Conservation (phyloP, 2,888 invertebrate genomes). For the Pharmacophagus antenor region DNA sequence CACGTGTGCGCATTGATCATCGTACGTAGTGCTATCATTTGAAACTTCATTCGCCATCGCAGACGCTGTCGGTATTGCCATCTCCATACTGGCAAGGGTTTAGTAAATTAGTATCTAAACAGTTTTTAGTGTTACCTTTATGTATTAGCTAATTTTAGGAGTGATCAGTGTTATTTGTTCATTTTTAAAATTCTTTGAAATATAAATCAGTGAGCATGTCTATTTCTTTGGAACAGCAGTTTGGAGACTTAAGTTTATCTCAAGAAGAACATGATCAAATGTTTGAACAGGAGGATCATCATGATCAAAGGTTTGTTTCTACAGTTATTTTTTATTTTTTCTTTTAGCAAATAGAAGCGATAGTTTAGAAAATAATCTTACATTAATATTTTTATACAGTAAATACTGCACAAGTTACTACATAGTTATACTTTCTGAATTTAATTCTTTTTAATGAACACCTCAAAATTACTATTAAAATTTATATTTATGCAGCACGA, state of each 20-base stretch:
- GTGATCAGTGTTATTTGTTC: constrained; percentile 13
- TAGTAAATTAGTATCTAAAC: neutral
- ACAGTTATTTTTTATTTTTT: neutral
- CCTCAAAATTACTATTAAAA: no score
- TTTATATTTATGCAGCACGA: no score
- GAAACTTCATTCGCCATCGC: constrained; percentile 36
- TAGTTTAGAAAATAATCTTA: no score
- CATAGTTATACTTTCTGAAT: no score
- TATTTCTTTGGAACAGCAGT: constrained; percentile 83
- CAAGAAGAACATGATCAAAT: constrained; percentile 88
- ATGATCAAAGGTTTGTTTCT: constrained; percentile 79
- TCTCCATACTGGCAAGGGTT: neutral
- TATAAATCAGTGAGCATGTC: constrained; percentile 53
- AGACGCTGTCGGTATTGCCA: constrained; percentile 1
- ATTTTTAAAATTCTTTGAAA: neutral
- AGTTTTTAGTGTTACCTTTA: constrained; percentile 1
- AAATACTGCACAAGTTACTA: no score
- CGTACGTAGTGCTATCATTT: constrained; percentile 34
- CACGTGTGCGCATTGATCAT: constrained; percentile 61
- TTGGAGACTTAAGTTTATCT: constrained; percentile 84
- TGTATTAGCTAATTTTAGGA: neutral
- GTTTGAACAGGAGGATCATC: constrained; percentile 84
- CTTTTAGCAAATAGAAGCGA: no score
- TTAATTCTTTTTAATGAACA: no score
- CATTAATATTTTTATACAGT: no score